Base-by-base conservation (phyloP, 92 coral and sea anemone species). In the Heliopora coerulea region DNA sequence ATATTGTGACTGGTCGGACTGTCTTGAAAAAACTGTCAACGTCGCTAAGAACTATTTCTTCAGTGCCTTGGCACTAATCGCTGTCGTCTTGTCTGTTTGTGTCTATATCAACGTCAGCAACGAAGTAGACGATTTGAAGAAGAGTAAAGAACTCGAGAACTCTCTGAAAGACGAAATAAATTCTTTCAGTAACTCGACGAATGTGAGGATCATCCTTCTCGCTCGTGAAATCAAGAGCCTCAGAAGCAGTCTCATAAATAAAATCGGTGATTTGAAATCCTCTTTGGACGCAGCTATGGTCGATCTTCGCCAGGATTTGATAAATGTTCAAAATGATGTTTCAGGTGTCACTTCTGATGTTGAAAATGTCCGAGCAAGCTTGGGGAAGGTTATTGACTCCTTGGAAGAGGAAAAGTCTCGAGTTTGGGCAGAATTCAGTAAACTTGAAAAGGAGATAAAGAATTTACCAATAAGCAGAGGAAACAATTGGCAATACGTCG, bases 381-480 rank as follows among this genome's bases (percentile, higher is more conserved):
- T 46, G n/a, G 52, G n/a, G 10, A n/a, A 46, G 7, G 52, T 46
- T 46, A 3, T 6, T 2, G 39, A 44, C 0, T 67, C 58, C 12
- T 44, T 56, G 15, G 20, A 44, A 33, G 37, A 30, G 0, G 58
- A 41, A 46, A 44, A 44, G 27, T 13, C 40, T 30, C 27, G 48
- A 44, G 59, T 67, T 44, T 67, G 74, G 74, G 56, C 8, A 18
- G 21, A 44, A 67, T 67, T 67, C 24, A 18, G 27, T 0, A 48
- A 67, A 41, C 40, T 44, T 27, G 74, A 67, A 44, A 46, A 49
- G 18, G 74, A 67, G 24, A 67, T 67, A 15, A 56, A 32, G 6
- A 67, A 67, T 35, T 27, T 63, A 37, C 70, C 70, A 11, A 33
- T 18, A 29, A 63, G 30, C 37, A 3, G 54, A n/a, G 70, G 70